These are phyloP conservation scores for Halocynthia aurantium DNA, from an alignment of 23 tunicate genomes.

Conservation along the genomic window DNA sequence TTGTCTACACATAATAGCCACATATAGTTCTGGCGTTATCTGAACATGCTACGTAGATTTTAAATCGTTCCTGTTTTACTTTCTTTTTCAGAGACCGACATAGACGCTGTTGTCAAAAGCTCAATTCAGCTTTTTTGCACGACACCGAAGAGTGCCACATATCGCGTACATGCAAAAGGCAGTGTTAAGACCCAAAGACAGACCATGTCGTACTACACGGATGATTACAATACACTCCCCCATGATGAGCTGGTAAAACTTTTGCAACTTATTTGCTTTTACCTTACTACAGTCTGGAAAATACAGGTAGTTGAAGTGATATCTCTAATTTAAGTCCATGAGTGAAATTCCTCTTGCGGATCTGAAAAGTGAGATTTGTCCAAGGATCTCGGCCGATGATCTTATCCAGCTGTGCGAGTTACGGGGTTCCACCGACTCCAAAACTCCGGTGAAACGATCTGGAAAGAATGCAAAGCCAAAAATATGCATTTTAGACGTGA, in stretches of 20 bases:
- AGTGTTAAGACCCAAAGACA: constrained; percentile 19
- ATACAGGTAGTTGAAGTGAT: not conserved
- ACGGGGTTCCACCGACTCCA: constrained; percentile 48
- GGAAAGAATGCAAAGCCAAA: constrained; percentile 54
- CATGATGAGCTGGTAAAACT: constrained; percentile 41
- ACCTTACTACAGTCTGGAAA: no score
- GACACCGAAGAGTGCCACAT: constrained; percentile 83
- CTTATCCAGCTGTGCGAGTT: constrained; percentile 77
- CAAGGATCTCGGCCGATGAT: constrained; percentile 82
- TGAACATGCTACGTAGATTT: no score
- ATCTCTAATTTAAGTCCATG: constrained; percentile 25
- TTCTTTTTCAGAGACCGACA: constrained; percentile 51
- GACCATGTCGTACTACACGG: constrained; percentile 57
- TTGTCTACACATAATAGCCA: no score
- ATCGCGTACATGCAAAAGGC: constrained; percentile 61
- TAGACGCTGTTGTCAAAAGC: constrained; percentile 70
- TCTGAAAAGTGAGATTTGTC: constrained; percentile 55
- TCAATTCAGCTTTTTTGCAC: constrained; percentile 80
- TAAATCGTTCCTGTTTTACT: not conserved
- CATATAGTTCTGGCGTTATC: no score
- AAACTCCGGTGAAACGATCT: constrained; percentile 65
- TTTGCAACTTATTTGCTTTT: not conserved
- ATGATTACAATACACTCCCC: constrained; percentile 59
- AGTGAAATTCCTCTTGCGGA: constrained; percentile 44
- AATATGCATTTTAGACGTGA: constrained; percentile 65